Percentiles rank a stretch among this genome's conserved stretches.
Evolutionary conservation across 2,113 vertebrate species (phyloP).

Genomic region (Otus sunia): DNA sequence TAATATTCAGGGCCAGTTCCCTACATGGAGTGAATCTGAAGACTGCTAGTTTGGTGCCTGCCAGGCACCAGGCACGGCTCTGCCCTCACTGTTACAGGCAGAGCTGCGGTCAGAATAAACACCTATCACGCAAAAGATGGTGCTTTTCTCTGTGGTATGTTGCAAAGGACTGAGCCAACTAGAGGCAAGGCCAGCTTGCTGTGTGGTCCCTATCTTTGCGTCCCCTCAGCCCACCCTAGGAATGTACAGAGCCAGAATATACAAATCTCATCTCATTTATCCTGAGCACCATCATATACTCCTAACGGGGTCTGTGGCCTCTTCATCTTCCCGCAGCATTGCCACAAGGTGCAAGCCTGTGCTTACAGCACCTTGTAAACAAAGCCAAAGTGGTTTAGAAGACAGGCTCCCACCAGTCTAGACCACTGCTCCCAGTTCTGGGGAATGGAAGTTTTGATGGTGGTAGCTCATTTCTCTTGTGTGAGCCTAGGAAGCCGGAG

Average conservation of each 20-base stretch:
- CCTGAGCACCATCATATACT: background rate
- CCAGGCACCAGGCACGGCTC: background rate
- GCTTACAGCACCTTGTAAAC: background rate
- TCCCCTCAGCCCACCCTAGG: background rate
- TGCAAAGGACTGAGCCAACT: background rate
- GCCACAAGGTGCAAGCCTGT: background rate
- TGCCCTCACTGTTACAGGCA: background rate
- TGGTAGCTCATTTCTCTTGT: background rate
- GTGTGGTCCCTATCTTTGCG: background rate
- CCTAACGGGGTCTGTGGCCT: background rate
- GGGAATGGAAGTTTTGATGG: background rate
- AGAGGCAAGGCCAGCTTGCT: background rate
- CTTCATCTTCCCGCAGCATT: background rate
- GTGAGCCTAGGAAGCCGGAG: background rate
- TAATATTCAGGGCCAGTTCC: background rate
- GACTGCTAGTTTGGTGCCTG: background rate
- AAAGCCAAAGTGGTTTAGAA: background rate
- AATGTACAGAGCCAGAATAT: background rate
- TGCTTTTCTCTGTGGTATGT: accelerated
- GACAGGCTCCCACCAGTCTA: background rate
- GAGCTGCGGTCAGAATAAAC: background rate
- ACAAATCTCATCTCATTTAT: background rate
- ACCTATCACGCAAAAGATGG: accelerated
- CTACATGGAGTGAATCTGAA: background rate
- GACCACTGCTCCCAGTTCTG: background rate